Evolutionary conservation across 2,888 invertebrate genomes (phyloP).

Genomic region (Hypsopygia costalis): DNA sequence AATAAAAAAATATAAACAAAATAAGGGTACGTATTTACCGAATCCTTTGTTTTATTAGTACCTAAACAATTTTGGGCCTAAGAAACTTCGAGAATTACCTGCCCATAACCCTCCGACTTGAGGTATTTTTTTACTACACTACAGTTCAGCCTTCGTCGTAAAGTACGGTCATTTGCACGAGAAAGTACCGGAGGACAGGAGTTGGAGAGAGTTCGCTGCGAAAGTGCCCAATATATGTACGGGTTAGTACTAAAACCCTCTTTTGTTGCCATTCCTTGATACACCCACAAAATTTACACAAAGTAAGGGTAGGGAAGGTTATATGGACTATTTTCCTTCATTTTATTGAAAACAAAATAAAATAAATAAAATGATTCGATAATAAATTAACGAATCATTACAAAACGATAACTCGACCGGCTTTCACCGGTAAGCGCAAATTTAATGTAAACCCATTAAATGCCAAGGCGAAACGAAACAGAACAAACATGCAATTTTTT

Average conservation of each 20-base stretch:
- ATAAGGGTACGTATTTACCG: no score
- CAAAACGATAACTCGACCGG: no score
- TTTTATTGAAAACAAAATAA: no score
- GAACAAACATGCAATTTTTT: no score
- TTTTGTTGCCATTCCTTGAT: conserved; percentile 3
- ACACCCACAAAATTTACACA: background rate
- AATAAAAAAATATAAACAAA: no score
- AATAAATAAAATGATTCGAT: no score
- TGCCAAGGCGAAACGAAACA: no score
- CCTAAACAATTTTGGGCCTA: background rate
- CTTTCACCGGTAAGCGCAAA: no score
- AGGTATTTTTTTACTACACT: conserved; percentile 1
- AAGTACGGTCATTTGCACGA: background rate
- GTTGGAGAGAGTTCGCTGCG: conserved; percentile 1
- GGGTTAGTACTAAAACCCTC: conserved; percentile 6
- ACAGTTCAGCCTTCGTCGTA: background rate
- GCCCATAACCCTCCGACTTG: background rate
- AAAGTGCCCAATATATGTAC: conserved; percentile 4
- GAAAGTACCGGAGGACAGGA: background rate
- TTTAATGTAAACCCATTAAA: no score
- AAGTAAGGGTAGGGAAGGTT: background rate
- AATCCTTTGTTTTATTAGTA: no score
- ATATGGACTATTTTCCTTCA: no score
- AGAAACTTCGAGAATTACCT: background rate
- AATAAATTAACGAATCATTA: no score